Conservation (phyloP, 1,140 invertebrate species). For the Drosophila lini region DNA sequence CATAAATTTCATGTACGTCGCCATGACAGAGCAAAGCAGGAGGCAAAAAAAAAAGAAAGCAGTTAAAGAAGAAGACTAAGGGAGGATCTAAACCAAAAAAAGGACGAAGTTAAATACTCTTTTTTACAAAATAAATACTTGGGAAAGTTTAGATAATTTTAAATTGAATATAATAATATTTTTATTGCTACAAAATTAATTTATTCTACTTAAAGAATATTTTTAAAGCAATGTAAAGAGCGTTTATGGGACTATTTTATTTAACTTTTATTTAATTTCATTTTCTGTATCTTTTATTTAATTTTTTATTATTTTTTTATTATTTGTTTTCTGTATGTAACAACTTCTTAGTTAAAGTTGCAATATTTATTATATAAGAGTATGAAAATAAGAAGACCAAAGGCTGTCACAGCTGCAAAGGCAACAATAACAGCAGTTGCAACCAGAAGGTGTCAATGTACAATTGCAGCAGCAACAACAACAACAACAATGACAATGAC, state of each 20-base stretch:
- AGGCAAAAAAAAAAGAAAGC: neutral
- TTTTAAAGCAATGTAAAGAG: too few relatives aligned
- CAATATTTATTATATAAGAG: neutral
- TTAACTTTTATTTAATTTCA: neutral
- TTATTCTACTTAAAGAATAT: too few relatives aligned
- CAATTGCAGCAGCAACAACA: constrained; percentile 56
- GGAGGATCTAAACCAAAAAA: neutral
- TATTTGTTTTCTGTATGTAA: neutral
- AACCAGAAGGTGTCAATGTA: constrained; percentile 76
- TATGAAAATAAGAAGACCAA: constrained; percentile 20
- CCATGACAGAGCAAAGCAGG: constrained; percentile 30
- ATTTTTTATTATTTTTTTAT: neutral
- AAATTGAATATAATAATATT: too few relatives aligned
- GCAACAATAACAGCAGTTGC: constrained; percentile 32
- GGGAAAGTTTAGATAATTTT: too few relatives aligned
- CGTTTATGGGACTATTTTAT: too few relatives aligned
- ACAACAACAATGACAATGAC: constrained; percentile 20
- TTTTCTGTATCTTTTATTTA: neutral
- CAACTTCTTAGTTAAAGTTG: neutral
- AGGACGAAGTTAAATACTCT: constrained; percentile 4
- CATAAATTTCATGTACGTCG: constrained; percentile 79
- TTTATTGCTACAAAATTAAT: too few relatives aligned
- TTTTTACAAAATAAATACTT: too few relatives aligned
- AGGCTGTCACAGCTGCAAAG: constrained; percentile 22
- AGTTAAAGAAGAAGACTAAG: constrained; percentile 19